Percentiles rank a stretch among this genome's conserved stretches.
phyloP scores from a whole-genome alignment of 2,797 vertebrate species.

The Lepus townsendii region DNA sequence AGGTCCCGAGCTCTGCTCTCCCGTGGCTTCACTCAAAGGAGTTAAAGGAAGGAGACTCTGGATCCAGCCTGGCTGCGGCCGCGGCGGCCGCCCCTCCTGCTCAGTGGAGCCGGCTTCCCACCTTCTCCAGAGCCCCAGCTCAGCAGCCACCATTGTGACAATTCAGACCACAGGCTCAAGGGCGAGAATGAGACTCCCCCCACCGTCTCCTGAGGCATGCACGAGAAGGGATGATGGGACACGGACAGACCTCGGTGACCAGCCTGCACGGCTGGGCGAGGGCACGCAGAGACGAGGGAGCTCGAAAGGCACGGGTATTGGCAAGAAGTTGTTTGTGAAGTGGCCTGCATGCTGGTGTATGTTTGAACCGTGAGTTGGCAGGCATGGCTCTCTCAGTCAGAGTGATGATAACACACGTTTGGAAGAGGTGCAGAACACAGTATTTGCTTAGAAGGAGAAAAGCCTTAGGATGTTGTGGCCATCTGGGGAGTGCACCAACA shows the following conservation, averaged over 20 bases:
- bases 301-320: not conserved
- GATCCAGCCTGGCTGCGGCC: fast-evolving
- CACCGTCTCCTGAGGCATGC: not conserved
- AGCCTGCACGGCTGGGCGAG: not conserved
- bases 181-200: not conserved
- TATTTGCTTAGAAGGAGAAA: not conserved
- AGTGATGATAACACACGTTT: not conserved
- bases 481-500: no score
- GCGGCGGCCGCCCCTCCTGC: not conserved
- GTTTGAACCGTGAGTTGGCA: not conserved
- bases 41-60: not conserved
- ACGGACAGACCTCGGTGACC: fast-evolving
- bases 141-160: not conserved
- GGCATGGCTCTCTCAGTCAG: not conserved
- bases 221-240: not conserved
- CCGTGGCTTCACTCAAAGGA: not conserved
- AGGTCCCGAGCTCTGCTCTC: not conserved
- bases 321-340: not conserved
- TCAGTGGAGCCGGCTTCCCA: not conserved
- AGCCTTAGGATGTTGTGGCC: not conserved
- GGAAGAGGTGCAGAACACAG: not conserved
- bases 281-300: not conserved
- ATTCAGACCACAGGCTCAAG: not conserved
- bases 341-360: not conserved
- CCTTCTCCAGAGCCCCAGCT: not conserved